Conservation (phyloP, 2,888 invertebrate species). For the Baronia brevicornis region DNA sequence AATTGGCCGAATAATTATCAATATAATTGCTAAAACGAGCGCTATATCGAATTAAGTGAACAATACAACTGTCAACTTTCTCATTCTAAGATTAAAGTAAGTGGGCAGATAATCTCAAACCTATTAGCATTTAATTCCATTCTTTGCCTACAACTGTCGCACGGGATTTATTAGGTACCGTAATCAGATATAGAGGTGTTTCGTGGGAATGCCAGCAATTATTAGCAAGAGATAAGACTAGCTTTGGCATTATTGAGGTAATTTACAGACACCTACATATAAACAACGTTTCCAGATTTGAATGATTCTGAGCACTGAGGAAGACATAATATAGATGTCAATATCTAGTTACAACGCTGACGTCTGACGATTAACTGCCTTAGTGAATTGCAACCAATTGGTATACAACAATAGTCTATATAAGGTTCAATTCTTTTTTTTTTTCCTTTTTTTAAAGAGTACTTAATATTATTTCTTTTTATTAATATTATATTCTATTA, state of each 20-base stretch:
- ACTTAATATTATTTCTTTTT: too few relatives aligned
- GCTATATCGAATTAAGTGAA: conserved; percentile 10
- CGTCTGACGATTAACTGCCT: too few relatives aligned
- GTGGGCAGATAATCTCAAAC: conserved; percentile 17
- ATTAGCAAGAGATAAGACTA: conserved; percentile 26
- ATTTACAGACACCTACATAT: conserved; percentile 25
- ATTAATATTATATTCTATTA: too few relatives aligned
- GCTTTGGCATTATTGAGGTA: conserved; percentile 23
- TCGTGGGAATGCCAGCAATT: conserved; percentile 35
- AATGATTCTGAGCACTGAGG: too few relatives aligned
- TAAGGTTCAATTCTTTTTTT: too few relatives aligned
- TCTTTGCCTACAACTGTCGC: conserved; percentile 30
- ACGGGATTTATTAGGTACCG: conserved; percentile 33
- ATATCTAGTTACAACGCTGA: too few relatives aligned
- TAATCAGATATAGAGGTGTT: conserved; percentile 38
- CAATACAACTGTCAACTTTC: conserved; percentile 20
- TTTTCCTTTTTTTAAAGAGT: too few relatives aligned
- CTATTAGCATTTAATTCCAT: conserved; percentile 35
- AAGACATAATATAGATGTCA: too few relatives aligned
- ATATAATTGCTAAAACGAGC: conserved; percentile 6
- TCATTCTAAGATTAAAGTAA: conserved; percentile 12
- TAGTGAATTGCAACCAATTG: too few relatives aligned
- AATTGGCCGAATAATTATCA: background rate
- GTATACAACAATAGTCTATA: too few relatives aligned
- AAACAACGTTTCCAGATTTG: conserved; percentile 9